A percentile compares a stretch with the other conserved stretches of the same genome.
These are phyloP conservation scores for Heterotis niloticus DNA, from an alignment of 2,113 vertebrate species.

Conservation along the genomic window DNA sequence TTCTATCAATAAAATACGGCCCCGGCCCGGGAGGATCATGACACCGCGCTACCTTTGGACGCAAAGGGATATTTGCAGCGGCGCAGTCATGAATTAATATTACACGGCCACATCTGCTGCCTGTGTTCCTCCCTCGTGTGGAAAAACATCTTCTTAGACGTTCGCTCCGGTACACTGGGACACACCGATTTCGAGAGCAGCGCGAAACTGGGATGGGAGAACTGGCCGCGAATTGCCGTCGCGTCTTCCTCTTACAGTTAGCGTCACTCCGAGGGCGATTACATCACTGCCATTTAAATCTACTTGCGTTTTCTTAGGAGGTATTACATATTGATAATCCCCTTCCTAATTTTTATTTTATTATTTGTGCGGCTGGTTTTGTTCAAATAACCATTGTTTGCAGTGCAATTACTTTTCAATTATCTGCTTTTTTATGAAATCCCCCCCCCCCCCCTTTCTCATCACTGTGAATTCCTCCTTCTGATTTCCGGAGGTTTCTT, in stretches of 20 bases:
- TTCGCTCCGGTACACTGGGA: conserved; percentile 17
- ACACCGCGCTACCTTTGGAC: conserved; percentile 50
- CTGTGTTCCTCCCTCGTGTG: conserved; percentile 1
- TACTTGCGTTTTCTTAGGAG: conserved; percentile 16
- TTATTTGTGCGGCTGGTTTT: conserved; percentile 38
- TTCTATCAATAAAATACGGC: conserved; percentile 46
- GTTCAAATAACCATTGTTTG: conserved; percentile 34
- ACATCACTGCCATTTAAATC: conserved; percentile 4
- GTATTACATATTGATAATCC: conserved; percentile 12
- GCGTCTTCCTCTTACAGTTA: not conserved
- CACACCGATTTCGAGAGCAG: conserved; percentile 14
- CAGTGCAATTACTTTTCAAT: conserved; percentile 1
- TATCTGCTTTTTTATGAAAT: conserved; percentile 42
- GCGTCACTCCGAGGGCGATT: not conserved
- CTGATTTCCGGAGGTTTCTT: conserved; percentile 57
- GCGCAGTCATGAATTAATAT: conserved; percentile 25
- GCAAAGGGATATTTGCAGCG: conserved; percentile 43
- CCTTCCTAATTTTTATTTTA: not conserved
- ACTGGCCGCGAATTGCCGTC: not conserved
- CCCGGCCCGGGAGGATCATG: conserved; percentile 51
- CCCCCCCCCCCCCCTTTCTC: conserved; percentile 26
- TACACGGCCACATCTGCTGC: conserved; percentile 21
- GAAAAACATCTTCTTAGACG: conserved; percentile 2
- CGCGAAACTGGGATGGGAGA: conserved; percentile 18
- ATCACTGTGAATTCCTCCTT: not conserved